phyloP scores from a whole-genome alignment of 2,797 vertebrate genomes.

The Enteromius mattozi region DNA sequence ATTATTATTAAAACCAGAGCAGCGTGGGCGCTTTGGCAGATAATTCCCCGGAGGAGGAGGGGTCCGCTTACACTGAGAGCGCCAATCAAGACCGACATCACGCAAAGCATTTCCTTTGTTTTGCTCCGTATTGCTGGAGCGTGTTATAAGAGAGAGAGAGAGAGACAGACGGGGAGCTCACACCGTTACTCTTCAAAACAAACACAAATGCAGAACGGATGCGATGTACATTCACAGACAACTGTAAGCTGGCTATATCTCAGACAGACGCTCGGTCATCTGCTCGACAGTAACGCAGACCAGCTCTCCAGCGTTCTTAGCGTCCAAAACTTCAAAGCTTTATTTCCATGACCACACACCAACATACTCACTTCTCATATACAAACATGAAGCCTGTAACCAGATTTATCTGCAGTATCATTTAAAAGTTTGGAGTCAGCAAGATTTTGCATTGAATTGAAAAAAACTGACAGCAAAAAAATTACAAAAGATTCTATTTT shows the following conservation, averaged over 20 bases:
- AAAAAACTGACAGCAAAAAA: neutral
- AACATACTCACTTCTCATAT: neutral
- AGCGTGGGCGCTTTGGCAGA: constrained; percentile 67
- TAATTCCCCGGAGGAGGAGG: constrained; percentile 68
- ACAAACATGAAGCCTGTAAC: neutral
- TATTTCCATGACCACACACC: neutral
- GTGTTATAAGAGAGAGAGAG: constrained; percentile 47
- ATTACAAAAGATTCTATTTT: neutral
- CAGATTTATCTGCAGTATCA: neutral
- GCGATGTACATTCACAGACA: constrained; percentile 3
- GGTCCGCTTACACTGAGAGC: constrained; percentile 66
- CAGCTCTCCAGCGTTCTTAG: neutral
- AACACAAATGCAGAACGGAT: constrained; percentile 58
- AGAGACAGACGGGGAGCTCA: constrained; percentile 51
- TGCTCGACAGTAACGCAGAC: constrained; percentile 18
- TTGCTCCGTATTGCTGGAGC: constrained; percentile 56
- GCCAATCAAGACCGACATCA: constrained; percentile 70
- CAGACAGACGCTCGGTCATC: constrained; percentile 13
- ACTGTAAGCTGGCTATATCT: neutral
- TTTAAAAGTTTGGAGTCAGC: neutral
- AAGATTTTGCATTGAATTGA: neutral
- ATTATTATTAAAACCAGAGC: constrained; percentile 82
- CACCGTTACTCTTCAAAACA: constrained; percentile 59
- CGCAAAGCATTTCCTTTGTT: constrained; percentile 69
- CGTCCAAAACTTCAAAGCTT: constrained; percentile 13